These are phyloP conservation scores for Cephus rjabovi DNA, from an alignment of 2,888 invertebrate genomes.

Conservation along the genomic window DNA sequence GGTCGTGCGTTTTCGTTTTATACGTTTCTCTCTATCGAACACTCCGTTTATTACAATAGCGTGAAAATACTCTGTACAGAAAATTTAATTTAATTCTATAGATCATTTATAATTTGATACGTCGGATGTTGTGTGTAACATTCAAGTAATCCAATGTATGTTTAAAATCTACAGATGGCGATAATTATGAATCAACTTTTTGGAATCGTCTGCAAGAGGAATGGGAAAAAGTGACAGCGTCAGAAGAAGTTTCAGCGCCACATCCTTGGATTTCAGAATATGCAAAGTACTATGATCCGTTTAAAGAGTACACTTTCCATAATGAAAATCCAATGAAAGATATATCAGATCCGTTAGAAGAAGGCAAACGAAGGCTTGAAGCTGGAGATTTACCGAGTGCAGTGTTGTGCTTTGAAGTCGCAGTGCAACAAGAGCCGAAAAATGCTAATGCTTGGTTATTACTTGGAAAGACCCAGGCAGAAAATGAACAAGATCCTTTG, in stretches of 20 bases:
- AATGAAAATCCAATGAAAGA: slow-evolving; percentile 89
- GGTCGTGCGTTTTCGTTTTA: too few species aligned
- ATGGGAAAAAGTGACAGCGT: slow-evolving; percentile 81
- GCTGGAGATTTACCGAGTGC: slow-evolving; percentile 95
- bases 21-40: too few species aligned
- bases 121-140: too few species aligned
- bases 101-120: neutral
- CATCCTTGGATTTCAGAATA: slow-evolving; percentile 81
- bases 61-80: too few species aligned
- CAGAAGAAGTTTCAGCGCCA: slow-evolving; percentile 67
- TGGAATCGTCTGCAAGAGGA: slow-evolving; percentile 79
- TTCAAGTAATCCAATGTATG: slow-evolving; percentile 44
- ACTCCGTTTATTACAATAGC: too few species aligned
- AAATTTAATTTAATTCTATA: too few species aligned
- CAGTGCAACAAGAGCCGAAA: slow-evolving; percentile 84
- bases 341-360: slow-evolving; percentile 82
- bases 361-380: slow-evolving; percentile 85
- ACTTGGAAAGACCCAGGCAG: slow-evolving; percentile 92
- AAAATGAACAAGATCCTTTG: slow-evolving; percentile 96
- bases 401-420: slow-evolving; percentile 95
- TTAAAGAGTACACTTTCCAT: slow-evolving; percentile 82
- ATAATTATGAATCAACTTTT: slow-evolving; percentile 73
- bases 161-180: slow-evolving; percentile 57
- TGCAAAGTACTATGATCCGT: slow-evolving; percentile 73
- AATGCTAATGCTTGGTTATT: slow-evolving; percentile 88